phyloP scores from a whole-genome alignment of 2,113 vertebrate genomes.

The Aspidoscelis tigris region DNA sequence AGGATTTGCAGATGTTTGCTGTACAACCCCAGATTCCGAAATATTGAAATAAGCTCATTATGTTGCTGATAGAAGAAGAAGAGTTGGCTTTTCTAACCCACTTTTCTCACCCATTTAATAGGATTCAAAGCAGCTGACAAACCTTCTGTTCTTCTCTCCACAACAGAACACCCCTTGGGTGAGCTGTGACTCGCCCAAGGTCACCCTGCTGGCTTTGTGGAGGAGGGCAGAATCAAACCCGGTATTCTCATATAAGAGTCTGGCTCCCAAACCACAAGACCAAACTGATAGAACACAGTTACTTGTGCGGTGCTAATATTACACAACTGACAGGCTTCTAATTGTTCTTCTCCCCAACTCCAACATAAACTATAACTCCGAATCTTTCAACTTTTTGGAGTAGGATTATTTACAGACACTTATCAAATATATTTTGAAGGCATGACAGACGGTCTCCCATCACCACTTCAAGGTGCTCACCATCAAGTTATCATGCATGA shows the following conservation, averaged over 20 bases:
- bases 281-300: background rate
- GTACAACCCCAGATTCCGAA: slow-evolving; percentile 6
- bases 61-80: slow-evolving; percentile 23
- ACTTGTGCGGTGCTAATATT: background rate
- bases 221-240: too few species aligned
- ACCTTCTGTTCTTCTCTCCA: background rate
- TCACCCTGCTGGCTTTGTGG: background rate
- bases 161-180: too few species aligned
- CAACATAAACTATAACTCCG: background rate
- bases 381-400: background rate
- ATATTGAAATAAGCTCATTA: slow-evolving; percentile 4
- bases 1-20: background rate
- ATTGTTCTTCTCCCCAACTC: background rate
- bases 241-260: too few species aligned
- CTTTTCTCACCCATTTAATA: too few species aligned
- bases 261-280: too few species aligned
- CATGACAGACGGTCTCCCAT: background rate
- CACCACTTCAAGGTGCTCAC: background rate
- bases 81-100: too few species aligned
- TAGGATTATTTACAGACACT: background rate
- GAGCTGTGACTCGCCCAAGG: background rate
- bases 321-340: background rate
- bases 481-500: slow-evolving; percentile 11
- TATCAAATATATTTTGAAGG: slow-evolving; percentile 16
- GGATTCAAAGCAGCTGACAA: too few species aligned